These are phyloP conservation scores for Hemithea aestivaria DNA, from an alignment of 2,888 invertebrate genomes.

Conservation along the genomic window DNA sequence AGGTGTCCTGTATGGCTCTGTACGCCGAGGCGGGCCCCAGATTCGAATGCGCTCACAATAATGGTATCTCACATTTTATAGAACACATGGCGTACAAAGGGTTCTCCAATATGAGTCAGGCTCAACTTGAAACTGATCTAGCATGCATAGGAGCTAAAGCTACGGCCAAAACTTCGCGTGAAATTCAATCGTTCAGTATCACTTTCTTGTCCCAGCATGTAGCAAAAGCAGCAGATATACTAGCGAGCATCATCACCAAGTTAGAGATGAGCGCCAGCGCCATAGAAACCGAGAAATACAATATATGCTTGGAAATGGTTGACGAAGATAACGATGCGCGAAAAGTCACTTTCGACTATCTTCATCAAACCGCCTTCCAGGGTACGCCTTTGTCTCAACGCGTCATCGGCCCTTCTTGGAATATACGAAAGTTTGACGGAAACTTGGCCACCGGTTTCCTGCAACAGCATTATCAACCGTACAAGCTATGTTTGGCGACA, in stretches of 20 bases:
- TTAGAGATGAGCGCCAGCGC: slow-evolving; percentile 37
- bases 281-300: slow-evolving; percentile 42
- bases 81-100: slow-evolving; percentile 61
- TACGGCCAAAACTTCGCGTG: slow-evolving; percentile 45
- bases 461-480: slow-evolving; percentile 46
- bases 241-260: slow-evolving; percentile 42
- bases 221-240: slow-evolving; percentile 27
- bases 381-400: slow-evolving; percentile 59
- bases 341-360: slow-evolving; percentile 61
- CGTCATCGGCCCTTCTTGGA: slow-evolving; percentile 83
- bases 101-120: slow-evolving; percentile 28
- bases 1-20: slow-evolving; percentile 44
- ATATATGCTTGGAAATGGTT: slow-evolving; percentile 40
- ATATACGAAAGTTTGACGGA: slow-evolving; percentile 76
- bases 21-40: slow-evolving; percentile 52
- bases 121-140: slow-evolving; percentile 32
- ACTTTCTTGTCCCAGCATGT: slow-evolving; percentile 29
- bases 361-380: slow-evolving; percentile 71
- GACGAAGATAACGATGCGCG: slow-evolving; percentile 55
- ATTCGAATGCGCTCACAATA: slow-evolving; percentile 45
- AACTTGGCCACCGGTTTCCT: slow-evolving; percentile 37
- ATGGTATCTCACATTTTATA: slow-evolving; percentile 60
- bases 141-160: slow-evolving; percentile 36
- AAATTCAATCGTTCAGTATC: slow-evolving; percentile 49
- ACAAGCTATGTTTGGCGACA: slow-evolving; percentile 84